phyloP scores from a whole-genome alignment of 1,140 invertebrate species.

The Arctopsyche grandis region DNA sequence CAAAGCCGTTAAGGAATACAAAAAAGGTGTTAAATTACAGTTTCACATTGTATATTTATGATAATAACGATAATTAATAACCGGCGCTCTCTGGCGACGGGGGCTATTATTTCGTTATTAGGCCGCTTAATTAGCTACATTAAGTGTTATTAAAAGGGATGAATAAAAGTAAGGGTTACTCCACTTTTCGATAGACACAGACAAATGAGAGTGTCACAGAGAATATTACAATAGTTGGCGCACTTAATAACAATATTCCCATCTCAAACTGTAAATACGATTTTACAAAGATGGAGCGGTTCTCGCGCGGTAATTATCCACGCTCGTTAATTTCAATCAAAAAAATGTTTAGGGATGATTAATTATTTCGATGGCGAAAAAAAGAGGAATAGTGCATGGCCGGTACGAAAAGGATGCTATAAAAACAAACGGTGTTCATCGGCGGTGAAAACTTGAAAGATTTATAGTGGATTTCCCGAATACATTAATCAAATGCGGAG shows the following conservation, averaged over 20 bases:
- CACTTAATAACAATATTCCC: too few species aligned
- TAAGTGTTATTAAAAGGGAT: slow-evolving; percentile 9
- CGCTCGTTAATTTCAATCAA: slow-evolving; percentile 24
- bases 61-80: neutral
- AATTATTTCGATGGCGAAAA: slow-evolving; percentile 9
- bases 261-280: too few species aligned
- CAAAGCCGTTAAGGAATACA: neutral
- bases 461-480: slow-evolving; percentile 43
- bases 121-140: slow-evolving; percentile 9
- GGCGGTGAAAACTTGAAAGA: slow-evolving; percentile 36
- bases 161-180: too few species aligned
- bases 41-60: neutral
- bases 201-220: too few species aligned
- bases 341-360: slow-evolving; percentile 23
- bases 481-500: slow-evolving; percentile 42
- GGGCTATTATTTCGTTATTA: slow-evolving; percentile 5
- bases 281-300: neutral
- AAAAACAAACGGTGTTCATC: slow-evolving; percentile 40
- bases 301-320: slow-evolving; percentile 7
- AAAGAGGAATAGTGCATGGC: neutral
- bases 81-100: neutral
- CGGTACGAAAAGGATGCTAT: slow-evolving; percentile 12
- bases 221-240: too few species aligned
- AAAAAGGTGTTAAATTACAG: neutral
- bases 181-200: too few species aligned